These are phyloP conservation scores for Ips nitidus DNA, from an alignment of 1,140 invertebrate species.

Conservation along the genomic window DNA sequence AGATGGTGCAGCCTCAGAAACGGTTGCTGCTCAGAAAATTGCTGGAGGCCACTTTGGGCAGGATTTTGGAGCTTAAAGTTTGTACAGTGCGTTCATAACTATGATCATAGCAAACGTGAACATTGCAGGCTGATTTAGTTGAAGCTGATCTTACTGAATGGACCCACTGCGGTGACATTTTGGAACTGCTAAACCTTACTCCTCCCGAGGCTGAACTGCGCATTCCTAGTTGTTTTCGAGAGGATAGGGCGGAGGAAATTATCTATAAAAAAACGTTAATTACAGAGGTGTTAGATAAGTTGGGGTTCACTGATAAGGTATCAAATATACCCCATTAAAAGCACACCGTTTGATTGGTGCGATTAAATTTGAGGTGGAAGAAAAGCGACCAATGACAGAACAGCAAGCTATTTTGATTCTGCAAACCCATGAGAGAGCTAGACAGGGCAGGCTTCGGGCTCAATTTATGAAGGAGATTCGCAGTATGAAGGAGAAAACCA, in stretches of 20 bases:
- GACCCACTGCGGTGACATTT: slow-evolving; percentile 81
- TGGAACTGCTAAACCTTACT: slow-evolving; percentile 60
- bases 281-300: slow-evolving; percentile 63
- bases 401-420: slow-evolving; percentile 83
- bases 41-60: slow-evolving; percentile 77
- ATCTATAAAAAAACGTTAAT: slow-evolving; percentile 63
- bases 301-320: slow-evolving; percentile 69
- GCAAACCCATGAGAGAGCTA: slow-evolving; percentile 86
- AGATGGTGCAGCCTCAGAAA: slow-evolving; percentile 92
- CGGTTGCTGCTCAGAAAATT: slow-evolving; percentile 74
- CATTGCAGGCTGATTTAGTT: slow-evolving; percentile 79
- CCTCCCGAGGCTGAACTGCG: slow-evolving; percentile 59
- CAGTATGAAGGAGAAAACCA: slow-evolving; percentile 71
- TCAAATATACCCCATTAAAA: too few relatives aligned
- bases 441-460: slow-evolving; percentile 80
- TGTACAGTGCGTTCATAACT: not conserved
- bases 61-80: slow-evolving; percentile 57
- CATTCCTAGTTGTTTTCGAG: slow-evolving; percentile 68
- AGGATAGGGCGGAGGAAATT: slow-evolving; percentile 67
- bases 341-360: not conserved
- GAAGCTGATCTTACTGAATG: slow-evolving; percentile 83
- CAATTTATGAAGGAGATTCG: slow-evolving; percentile 91
- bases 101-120: not conserved
- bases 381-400: slow-evolving; percentile 65
- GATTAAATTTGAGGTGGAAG: not conserved